A percentile compares a stretch with the other conserved stretches of the same genome.
Evolutionary conservation across 2,888 invertebrate genomes (phyloP).

Genomic region (Timema podura): DNA sequence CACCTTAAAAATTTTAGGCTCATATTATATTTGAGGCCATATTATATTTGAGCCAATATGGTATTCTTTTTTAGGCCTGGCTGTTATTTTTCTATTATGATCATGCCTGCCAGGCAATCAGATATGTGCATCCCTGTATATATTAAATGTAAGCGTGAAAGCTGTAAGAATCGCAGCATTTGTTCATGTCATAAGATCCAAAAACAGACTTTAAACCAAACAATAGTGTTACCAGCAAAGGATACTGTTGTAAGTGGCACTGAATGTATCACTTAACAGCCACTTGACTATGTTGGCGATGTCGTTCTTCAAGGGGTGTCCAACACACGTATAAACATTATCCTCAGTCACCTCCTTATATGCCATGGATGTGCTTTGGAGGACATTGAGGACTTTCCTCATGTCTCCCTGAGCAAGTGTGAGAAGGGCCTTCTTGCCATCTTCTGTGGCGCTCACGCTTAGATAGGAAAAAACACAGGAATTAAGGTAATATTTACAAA

Average conservation of each 20-base stretch:
- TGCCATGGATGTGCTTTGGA: slow-evolving; percentile 95
- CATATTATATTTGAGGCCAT: too few relatives aligned
- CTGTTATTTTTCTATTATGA: too few relatives aligned
- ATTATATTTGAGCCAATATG: too few relatives aligned
- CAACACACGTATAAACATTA: slow-evolving; percentile 92
- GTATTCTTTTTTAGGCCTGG: too few relatives aligned
- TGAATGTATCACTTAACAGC: slow-evolving; percentile 74
- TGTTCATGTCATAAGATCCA: too few relatives aligned
- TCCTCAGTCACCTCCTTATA: slow-evolving; percentile 84
- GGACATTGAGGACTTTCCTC: slow-evolving; percentile 92
- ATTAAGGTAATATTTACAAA: neutral
- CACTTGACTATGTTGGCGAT: slow-evolving; percentile 85
- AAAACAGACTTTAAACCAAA: neutral
- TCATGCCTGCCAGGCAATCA: too few relatives aligned
- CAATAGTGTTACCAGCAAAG: slow-evolving; percentile 45
- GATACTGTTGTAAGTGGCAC: slow-evolving; percentile 74
- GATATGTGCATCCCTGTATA: too few relatives aligned
- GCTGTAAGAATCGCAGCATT: too few relatives aligned
- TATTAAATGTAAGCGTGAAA: neutral
- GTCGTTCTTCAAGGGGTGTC: slow-evolving; percentile 88
- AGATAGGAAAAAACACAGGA: slow-evolving; percentile 27
- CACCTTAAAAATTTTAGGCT: too few relatives aligned
- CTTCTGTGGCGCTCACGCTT: slow-evolving; percentile 78
- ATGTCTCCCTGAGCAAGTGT: slow-evolving; percentile 94
- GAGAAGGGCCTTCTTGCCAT: slow-evolving; percentile 85